A percentile compares a stretch with the other conserved stretches of the same genome.
Evolutionary conservation across 2,888 invertebrate genomes (phyloP).

Genomic region (Agrypnus murinus): DNA sequence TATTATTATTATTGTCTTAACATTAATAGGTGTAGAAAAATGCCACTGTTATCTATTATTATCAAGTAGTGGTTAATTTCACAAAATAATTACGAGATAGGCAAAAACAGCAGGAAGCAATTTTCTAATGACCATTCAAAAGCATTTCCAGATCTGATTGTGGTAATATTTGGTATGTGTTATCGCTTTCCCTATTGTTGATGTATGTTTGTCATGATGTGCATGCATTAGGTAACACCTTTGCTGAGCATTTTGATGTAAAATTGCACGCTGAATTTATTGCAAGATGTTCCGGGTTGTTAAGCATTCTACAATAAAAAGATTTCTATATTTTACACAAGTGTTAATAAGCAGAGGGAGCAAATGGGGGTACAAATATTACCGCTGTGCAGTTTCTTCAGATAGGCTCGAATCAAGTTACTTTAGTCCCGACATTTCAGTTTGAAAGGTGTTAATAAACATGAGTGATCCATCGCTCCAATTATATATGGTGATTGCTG

Average conservation of each 20-base stretch:
- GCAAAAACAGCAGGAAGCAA: constrained; percentile 31
- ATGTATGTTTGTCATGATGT: constrained; percentile 4
- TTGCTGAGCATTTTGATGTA: constrained; percentile 33
- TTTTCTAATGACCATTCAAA: constrained; percentile 36
- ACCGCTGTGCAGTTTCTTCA: not conserved
- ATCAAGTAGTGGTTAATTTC: no score
- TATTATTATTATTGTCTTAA: no score
- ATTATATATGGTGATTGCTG: constrained; percentile 23
- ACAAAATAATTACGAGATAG: not conserved
- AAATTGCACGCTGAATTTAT: constrained; percentile 23
- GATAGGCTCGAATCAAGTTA: constrained; percentile 31
- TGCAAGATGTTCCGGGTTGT: constrained; percentile 42
- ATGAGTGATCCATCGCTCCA: constrained; percentile 37
- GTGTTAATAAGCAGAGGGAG: constrained; percentile 34
- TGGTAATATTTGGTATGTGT: constrained; percentile 28
- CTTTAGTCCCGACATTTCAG: constrained; percentile 42
- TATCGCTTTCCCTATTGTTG: constrained; percentile 51
- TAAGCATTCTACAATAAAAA: constrained; percentile 42
- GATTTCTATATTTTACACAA: constrained; percentile 41
- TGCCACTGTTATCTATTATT: no score
- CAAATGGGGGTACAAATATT: constrained; percentile 44
- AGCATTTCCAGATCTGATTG: constrained; percentile 19
- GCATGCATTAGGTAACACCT: constrained; percentile 39
- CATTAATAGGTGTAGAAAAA: no score
- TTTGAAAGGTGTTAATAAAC: constrained; percentile 40